Evolutionary conservation across 2,113 vertebrate genomes (phyloP).

Genomic region (Pachypanchax playfairii): DNA sequence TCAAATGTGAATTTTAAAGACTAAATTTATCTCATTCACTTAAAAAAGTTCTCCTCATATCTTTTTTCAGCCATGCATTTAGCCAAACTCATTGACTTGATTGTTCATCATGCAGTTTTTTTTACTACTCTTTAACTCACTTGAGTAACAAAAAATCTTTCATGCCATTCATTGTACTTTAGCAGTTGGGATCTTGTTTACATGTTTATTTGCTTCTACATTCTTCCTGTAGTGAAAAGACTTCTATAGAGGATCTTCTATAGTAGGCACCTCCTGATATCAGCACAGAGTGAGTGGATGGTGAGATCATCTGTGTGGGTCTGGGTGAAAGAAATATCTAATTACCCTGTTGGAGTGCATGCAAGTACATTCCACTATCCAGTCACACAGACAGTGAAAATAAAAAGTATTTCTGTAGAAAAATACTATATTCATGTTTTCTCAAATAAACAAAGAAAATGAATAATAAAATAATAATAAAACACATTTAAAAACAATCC

Average conservation of each 20-base stretch:
- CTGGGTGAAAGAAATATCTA: not conserved
- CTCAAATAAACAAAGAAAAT: too few species aligned
- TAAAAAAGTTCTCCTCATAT: not conserved
- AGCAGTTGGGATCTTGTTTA: not conserved
- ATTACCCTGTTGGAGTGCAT: not conserved
- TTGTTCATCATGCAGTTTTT: conserved; percentile 52
- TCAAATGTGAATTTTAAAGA: conserved; percentile 4
- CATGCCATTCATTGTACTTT: not conserved
- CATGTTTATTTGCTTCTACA: not conserved
- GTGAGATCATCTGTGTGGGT: conserved; percentile 13
- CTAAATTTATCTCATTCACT: conserved; percentile 16
- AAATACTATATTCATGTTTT: too few species aligned
- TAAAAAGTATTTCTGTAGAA: too few species aligned
- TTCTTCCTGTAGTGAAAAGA: conserved; percentile 78
- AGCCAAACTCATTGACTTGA: conserved; percentile 12
- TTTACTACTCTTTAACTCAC: not conserved
- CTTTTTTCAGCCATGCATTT: conserved; percentile 46
- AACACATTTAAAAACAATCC: too few species aligned
- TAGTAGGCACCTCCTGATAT: conserved; percentile 76
- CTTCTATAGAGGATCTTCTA: conserved; percentile 81
- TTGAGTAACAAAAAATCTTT: conserved; percentile 3
- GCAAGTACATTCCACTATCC: too few species aligned
- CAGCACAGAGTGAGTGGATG: conserved; percentile 41
- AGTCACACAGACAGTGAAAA: too few species aligned
- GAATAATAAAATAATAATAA: too few species aligned